These are phyloP conservation scores for Gambusia affinis DNA, from an alignment of 2,113 vertebrate genomes.

Conservation along the genomic window DNA sequence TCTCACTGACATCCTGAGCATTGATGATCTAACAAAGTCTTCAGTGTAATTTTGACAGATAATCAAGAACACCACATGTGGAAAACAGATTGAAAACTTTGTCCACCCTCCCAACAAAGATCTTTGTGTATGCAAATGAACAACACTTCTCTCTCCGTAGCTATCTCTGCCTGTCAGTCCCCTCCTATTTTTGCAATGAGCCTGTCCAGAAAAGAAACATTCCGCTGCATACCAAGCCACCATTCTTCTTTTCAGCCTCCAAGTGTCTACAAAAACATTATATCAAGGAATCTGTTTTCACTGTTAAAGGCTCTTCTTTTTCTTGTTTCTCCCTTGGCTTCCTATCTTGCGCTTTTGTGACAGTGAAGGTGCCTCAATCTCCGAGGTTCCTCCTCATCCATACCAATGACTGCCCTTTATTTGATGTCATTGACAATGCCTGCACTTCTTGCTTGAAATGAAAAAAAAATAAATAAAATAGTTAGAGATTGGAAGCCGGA, in stretches of 20 bases:
- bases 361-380: conserved; percentile 66
- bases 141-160: conserved; percentile 12
- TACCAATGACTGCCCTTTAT: conserved; percentile 76
- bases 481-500: conserved; percentile 62
- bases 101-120: conserved; percentile 21
- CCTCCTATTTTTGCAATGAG: conserved; percentile 26
- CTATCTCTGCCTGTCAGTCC: conserved; percentile 45
- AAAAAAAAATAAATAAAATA: conserved; percentile 51
- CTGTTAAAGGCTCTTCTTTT: conserved; percentile 23
- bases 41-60: conserved; percentile 55
- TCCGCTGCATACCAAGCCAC: conserved; percentile 47
- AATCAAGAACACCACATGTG: conserved; percentile 18
- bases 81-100: conserved; percentile 42
- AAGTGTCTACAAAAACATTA: conserved; percentile 35
- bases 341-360: conserved; percentile 61
- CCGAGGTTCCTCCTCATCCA: conserved; percentile 64
- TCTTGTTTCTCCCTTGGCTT: conserved; percentile 36
- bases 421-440: conserved; percentile 77
- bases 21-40: conserved; percentile 36
- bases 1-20: conserved; percentile 35
- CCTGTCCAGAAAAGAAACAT: conserved; percentile 40
- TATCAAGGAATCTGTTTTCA: conserved; percentile 54
- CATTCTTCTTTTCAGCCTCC: conserved; percentile 33
- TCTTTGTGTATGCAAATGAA: conserved; percentile 38
- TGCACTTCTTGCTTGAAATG: conserved; percentile 55